Percentiles rank a stretch among this genome's conserved stretches.
Conservation (phyloP, 1,140 invertebrate species). For the Orius insidiosus region DNA sequence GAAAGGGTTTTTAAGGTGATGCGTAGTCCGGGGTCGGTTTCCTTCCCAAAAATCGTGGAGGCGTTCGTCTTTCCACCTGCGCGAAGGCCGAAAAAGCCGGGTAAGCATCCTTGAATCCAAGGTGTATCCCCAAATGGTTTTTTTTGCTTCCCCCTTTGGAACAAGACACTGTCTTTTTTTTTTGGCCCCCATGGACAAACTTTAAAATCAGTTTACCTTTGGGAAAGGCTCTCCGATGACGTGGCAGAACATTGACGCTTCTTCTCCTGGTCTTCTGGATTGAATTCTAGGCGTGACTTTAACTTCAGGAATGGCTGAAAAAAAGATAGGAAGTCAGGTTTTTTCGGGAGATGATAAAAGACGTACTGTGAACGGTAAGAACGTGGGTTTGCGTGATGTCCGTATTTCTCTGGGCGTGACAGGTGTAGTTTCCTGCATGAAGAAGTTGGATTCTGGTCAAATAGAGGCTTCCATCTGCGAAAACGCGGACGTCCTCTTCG, state of each 20-base stretch:
- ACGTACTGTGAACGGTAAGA: conserved; percentile 59
- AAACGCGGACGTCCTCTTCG: conserved; percentile 46
- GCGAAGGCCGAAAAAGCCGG: too few species aligned
- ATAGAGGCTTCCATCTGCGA: conserved; percentile 57
- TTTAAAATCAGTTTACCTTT: conserved; percentile 25
- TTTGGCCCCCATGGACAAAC: too few species aligned
- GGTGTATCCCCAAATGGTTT: too few species aligned
- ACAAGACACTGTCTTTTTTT: too few species aligned
- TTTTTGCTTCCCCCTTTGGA: too few species aligned
- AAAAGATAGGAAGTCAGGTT: neutral
- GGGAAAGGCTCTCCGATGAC: conserved; percentile 52
- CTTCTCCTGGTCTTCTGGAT: conserved; percentile 43
- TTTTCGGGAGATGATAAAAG: too few species aligned
- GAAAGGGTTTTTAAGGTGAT: too few species aligned
- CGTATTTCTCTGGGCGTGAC: conserved; percentile 53
- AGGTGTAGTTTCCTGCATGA: conserved; percentile 66
- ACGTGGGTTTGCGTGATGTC: conserved; percentile 60
- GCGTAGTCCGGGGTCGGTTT: too few species aligned
- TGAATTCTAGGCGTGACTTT: conserved; percentile 48
- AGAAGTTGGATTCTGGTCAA: conserved; percentile 54
- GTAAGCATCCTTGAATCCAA: too few species aligned
- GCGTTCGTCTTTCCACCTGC: too few species aligned
- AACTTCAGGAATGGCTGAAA: conserved; percentile 44
- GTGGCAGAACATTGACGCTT: conserved; percentile 48
- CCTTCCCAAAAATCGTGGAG: too few species aligned